phyloP scores from a whole-genome alignment of 1,140 invertebrate species.

The Oryctes rhinoceros region DNA sequence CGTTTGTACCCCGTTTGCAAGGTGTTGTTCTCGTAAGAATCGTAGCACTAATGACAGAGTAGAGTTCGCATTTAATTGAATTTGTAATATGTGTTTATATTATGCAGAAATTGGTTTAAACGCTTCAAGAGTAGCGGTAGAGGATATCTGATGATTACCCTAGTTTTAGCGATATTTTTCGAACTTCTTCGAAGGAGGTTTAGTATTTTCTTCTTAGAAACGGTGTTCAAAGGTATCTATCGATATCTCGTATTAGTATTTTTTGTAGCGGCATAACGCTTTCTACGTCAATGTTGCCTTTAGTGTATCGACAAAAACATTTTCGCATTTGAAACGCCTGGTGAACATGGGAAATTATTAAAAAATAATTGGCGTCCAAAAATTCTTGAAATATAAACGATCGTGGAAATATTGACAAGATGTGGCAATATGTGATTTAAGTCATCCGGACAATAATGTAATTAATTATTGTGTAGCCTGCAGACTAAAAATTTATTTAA shows the following conservation, averaged over 20 bases:
- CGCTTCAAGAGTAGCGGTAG: conserved; percentile 35
- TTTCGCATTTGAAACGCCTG: not conserved
- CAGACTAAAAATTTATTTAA: no score
- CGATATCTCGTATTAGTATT: conserved; percentile 20
- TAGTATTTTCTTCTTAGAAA: not conserved
- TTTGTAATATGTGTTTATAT: conserved; percentile 19
- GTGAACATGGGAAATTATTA: not conserved
- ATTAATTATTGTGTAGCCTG: no score
- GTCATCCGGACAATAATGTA: no score
- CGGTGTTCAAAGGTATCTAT: conserved; percentile 11
- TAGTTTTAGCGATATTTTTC: conserved; percentile 21
- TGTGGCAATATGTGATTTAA: no score
- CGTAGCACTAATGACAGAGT: not conserved
- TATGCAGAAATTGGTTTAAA: conserved; percentile 29
- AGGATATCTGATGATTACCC: conserved; percentile 16
- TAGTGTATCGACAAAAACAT: conserved; percentile 11
- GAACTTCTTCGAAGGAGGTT: conserved; percentile 31
- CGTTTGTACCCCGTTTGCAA: not conserved
- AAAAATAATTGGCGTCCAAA: not conserved
- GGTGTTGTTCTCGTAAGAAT: not conserved
- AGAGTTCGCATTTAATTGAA: not conserved
- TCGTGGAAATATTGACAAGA: no score
- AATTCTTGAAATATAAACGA: not conserved
- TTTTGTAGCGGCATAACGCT: conserved; percentile 1
- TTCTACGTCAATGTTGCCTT: conserved; percentile 9